A percentile compares a stretch with the other conserved stretches of the same genome.
phyloP scores from a whole-genome alignment of 30 jellyfish, hydroid and myxozoan genomes.

The Phacellophora camtschatica region DNA sequence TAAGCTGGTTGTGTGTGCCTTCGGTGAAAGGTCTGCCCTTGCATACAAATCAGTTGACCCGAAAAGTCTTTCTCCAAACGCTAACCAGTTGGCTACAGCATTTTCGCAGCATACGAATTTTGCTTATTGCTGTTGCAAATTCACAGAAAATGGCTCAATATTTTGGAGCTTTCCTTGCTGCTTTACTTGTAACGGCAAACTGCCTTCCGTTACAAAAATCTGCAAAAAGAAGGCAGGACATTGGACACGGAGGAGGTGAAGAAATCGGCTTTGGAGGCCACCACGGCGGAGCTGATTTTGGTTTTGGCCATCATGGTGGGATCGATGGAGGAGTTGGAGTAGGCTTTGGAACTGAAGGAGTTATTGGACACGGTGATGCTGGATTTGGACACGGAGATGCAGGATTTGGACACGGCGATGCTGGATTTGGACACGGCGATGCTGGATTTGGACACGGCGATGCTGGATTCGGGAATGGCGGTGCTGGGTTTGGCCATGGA shows the following conservation, averaged over 20 bases:
- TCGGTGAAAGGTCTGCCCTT: not conserved
- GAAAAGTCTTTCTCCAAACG: not conserved
- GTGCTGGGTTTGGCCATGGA: conserved; percentile 33
- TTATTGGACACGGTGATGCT: conserved; percentile 47
- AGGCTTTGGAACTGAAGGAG: conserved; percentile 40
- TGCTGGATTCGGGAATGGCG: conserved; percentile 11
- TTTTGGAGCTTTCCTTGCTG: conserved; percentile 39
- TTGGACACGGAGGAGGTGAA: conserved; percentile 29
- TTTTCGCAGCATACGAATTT: too few relatives aligned
- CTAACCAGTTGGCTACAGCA: too few relatives aligned
- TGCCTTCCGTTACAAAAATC: conserved; percentile 31
- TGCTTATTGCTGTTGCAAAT: not conserved
- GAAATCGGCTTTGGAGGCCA: conserved; percentile 21
- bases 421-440: not conserved
- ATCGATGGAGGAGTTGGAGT: conserved; percentile 29
- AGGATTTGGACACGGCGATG: conserved; percentile 4
- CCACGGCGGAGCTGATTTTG: conserved; percentile 34
- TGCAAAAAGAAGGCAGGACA: conserved; percentile 45
- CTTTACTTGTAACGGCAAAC: conserved; percentile 36
- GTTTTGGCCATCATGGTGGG: not conserved
- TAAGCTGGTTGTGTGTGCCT: not conserved
- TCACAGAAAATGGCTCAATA: conserved; percentile 24
- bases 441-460: conserved; percentile 10
- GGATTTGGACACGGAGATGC: conserved; percentile 36
- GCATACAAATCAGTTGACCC: not conserved